Evolutionary conservation across 2,888 invertebrate genomes (phyloP), one percentile per base, ranked within the genome.

Genomic region (Atherix ibis): DNA sequence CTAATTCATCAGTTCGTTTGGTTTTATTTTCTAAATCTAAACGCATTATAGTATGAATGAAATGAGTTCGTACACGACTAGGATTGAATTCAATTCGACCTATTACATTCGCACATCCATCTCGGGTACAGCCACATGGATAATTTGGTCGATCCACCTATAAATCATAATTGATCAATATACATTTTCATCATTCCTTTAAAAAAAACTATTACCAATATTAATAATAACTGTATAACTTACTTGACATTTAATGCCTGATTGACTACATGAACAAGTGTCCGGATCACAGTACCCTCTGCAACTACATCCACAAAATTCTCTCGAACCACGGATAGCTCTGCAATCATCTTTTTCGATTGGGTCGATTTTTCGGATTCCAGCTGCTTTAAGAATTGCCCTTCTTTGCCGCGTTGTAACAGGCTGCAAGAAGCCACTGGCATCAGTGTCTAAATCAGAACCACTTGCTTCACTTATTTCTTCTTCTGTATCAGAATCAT

Each of bases 51-150:
- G 95, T 97, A 53, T 94, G 92, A 48, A 95, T 89, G 54, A 92
- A 95, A 63, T 97, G 97, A 12, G 92, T 92, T 42, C 92, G 73
- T 5, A 97, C 95, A 43, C 95, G 72, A 24, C 88, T 76, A 1
- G 94, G 92, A 58, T 94, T 94, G 56, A 97, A 97, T 60, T 95
- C 95, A 43, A 95, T 85, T 42, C 97, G 72, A 4, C 97, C 97
- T 29, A 79, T 73, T 1, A 79, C 76, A 57, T 97, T 97, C 40
- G 77, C 80, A 61, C 97, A 97, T 31, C 89, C 88, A 49, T 92
- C 92, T 46, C 87, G 76, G 3, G 85, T 81, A 61, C 95, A 97
- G 9, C 94, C 92, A 58, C 97, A 97, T 0, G 97, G 97, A 55
- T 95, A 97, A 53, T 87, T 89, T 40, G 87, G 69, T 40, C 95